Evolutionary conservation across 2,113 vertebrate species (phyloP), one percentile per base, ranked within the genome.

Genomic region (Acanthisitta chloris): DNA sequence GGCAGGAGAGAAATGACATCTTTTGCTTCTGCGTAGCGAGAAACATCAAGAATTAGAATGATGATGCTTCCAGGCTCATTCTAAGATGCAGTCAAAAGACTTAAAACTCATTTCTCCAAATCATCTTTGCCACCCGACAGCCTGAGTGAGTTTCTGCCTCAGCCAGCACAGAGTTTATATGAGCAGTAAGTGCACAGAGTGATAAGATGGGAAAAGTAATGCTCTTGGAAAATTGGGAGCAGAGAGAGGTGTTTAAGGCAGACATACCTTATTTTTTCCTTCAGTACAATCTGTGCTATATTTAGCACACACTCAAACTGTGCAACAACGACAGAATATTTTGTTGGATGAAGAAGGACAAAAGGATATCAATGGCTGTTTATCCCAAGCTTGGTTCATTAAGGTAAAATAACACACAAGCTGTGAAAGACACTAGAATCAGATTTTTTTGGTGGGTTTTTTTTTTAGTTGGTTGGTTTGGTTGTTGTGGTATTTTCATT

Each of bases 311-410:
- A 3, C 45, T 38, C 57, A 6, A 61, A 54, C 6, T 12, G 16
- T 15, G 34, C 52, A 40, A 29, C 81, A 19, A 9, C 29, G 52
- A 45, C 2, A 4, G 43, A 43, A 8, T 46, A 29, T 21, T 59
- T 5, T 67, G 25, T 6, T 31, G 55, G 20, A 21, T 46, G 51
- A 49, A 38, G 67, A 95, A 91, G 48, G 69, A 62, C 69, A 74
- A 40, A 88, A 54, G 51, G 51, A 6, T 25, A 43, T 3, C 23
- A n/a, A 23, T 3, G 2, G 6, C 40, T 80, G 20, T 14, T 65
- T 12, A n/a, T 45, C 17, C 33, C n/a, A 43, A 1, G 0, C n/a
- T 28, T 58, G 46, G 6, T 6, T 66, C 26, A 29, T 4, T 26
- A 46, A 34, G 4, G 13, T 31, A 51, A 78, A 81, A 62, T 12